These are phyloP conservation scores for Aegithalos caudatus DNA, from an alignment of 2,113 vertebrate genomes.

Conservation along the genomic window DNA sequence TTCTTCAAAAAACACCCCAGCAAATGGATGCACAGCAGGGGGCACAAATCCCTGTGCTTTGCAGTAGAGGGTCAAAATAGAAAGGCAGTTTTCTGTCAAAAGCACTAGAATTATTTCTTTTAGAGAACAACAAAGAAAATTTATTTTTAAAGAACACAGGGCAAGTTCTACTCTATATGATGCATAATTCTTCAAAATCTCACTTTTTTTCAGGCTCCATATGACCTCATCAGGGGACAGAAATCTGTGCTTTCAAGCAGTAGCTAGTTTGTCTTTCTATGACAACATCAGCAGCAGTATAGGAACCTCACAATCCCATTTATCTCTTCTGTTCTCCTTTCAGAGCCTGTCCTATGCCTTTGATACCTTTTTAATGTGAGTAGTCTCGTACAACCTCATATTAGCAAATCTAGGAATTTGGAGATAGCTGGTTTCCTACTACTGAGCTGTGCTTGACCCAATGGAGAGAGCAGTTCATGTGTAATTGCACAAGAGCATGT, in stretches of 20 bases:
- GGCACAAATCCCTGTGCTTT: background rate
- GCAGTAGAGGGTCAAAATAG: background rate
- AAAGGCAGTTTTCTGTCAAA: background rate
- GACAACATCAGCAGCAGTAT: background rate
- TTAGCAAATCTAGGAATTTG: background rate
- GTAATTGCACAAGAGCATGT: accelerated
- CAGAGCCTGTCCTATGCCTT: background rate
- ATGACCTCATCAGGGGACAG: background rate
- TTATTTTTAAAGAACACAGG: background rate
- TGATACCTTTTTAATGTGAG: background rate
- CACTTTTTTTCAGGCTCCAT: background rate
- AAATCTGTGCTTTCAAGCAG: background rate
- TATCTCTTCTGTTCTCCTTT: background rate
- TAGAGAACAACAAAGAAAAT: background rate
- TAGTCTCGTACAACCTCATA: background rate
- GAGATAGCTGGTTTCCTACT: background rate
- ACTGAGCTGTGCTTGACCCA: background rate
- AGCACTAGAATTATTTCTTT: background rate
- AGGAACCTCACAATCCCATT: background rate
- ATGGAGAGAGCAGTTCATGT: accelerated
- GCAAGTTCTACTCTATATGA: background rate
- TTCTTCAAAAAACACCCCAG: background rate
- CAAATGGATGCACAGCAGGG: accelerated
- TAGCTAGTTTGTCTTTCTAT: background rate
- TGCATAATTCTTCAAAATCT: background rate